A percentile compares a stretch with the other conserved stretches of the same genome.
Evolutionary conservation across 2,113 vertebrate species (phyloP).

Genomic region (Notiomystis cincta): DNA sequence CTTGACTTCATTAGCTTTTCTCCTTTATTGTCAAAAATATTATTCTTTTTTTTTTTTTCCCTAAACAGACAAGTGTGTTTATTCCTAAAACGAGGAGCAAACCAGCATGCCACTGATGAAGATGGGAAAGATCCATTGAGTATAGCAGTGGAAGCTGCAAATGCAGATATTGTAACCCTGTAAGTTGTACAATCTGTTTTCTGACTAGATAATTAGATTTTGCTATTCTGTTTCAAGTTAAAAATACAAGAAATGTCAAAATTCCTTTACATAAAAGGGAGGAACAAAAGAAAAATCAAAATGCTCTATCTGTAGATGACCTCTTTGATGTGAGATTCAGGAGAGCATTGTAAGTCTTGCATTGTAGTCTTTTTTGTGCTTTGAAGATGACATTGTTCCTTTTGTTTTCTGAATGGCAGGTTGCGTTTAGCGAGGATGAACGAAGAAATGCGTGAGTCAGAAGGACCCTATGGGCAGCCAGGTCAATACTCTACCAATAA

Average conservation of each 20-base stretch:
- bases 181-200: conserved; percentile 68
- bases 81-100: conserved; percentile 95
- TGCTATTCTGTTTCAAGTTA: background rate
- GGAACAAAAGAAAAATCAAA: background rate
- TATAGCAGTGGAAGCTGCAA: conserved; percentile 94
- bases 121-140: conserved; percentile 90
- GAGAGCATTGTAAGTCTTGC: background rate
- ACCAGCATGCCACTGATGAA: conserved; percentile 92
- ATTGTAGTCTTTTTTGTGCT: background rate
- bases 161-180: conserved; percentile 97
- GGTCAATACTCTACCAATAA: conserved; percentile 95
- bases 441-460: conserved; percentile 97
- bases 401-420: conserved; percentile 64
- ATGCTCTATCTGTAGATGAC: accelerated
- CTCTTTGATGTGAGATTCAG: background rate
- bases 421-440: conserved; percentile 98
- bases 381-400: background rate
- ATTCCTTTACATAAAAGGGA: background rate
- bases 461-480: conserved; percentile 95
- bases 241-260: background rate
- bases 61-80: conserved; percentile 91
- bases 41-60: background rate
- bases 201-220: background rate
- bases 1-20: background rate
- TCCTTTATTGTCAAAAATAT: background rate